A percentile compares a stretch with the other conserved stretches of the same genome.
phyloP scores from a whole-genome alignment of 2,797 vertebrate genomes.

The Centropyge bicolor region DNA sequence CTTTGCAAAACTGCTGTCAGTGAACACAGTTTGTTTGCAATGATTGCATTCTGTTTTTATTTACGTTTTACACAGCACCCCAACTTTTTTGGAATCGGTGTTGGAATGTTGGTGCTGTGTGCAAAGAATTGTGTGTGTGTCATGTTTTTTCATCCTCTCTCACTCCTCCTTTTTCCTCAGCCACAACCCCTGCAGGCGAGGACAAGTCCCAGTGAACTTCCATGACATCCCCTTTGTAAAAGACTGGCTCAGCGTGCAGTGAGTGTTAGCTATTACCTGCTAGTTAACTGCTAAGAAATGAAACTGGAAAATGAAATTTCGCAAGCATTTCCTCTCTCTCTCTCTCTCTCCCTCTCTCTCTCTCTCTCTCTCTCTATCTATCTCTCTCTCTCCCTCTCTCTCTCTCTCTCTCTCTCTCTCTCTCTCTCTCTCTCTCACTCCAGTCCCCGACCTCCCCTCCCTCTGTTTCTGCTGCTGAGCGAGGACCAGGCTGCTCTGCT shows the following conservation, averaged over 20 bases:
- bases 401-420: neutral
- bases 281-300: neutral
- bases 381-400: neutral
- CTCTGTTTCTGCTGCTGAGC: conserved; percentile 87
- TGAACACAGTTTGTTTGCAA: too few species aligned
- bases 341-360: neutral
- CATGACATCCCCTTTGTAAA: conserved; percentile 91
- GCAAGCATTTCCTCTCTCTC: too few species aligned
- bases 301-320: too few species aligned
- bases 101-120: neutral
- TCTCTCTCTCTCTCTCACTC: conserved; percentile 23
- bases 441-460: conserved; percentile 89
- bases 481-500: conserved; percentile 86
- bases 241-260: conserved; percentile 89
- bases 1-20: too few species aligned
- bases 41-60: too few species aligned
- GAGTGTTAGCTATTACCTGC: conserved; percentile 76
- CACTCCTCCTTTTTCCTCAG: conserved; percentile 70
- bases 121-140: neutral
- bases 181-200: conserved; percentile 86
- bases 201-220: conserved; percentile 71
- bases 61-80: too few species aligned
- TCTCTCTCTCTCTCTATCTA: neutral
- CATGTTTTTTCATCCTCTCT: neutral
- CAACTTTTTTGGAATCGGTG: too few species aligned